Conservation (phyloP, 2,888 invertebrate genomes). For the Sinopyrophorus schimmeli region DNA sequence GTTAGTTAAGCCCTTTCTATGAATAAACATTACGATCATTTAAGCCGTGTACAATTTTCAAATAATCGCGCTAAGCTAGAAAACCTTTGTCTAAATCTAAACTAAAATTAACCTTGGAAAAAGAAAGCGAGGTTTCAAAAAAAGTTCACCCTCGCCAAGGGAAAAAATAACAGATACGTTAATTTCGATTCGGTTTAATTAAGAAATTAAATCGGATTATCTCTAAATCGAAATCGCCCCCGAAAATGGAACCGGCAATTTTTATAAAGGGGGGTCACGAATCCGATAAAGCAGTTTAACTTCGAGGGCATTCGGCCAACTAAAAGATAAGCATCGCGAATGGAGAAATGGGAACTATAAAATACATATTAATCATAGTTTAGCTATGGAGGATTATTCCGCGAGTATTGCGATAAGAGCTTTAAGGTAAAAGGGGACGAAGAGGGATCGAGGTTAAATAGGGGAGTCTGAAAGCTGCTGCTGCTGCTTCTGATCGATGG, state of each 20-base stretch:
- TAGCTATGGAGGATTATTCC: slow-evolving; percentile 48
- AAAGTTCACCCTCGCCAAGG: neutral
- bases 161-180: slow-evolving; percentile 37
- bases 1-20: slow-evolving; percentile 38
- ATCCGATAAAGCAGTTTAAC: slow-evolving; percentile 15
- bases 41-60: no score
- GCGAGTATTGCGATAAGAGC: slow-evolving; percentile 46
- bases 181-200: slow-evolving; percentile 28
- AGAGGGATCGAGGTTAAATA: slow-evolving; percentile 27
- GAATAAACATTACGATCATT: slow-evolving; percentile 39
- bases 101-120: no score
- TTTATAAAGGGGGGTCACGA: slow-evolving; percentile 15
- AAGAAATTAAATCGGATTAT: slow-evolving; percentile 38
- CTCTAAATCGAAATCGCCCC: slow-evolving; percentile 18
- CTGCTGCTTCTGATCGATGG: slow-evolving; percentile 35
- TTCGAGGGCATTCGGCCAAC: slow-evolving; percentile 8
- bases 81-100: no score
- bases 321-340: slow-evolving; percentile 18
- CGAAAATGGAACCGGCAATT: slow-evolving; percentile 15
- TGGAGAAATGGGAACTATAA: slow-evolving; percentile 40
- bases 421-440: slow-evolving; percentile 35
- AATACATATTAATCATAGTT: slow-evolving; percentile 50
- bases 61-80: no score
- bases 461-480: slow-evolving; percentile 35
- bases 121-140: neutral